Conservation (phyloP, 1,140 invertebrate genomes). For the Calephelis nemesis region DNA sequence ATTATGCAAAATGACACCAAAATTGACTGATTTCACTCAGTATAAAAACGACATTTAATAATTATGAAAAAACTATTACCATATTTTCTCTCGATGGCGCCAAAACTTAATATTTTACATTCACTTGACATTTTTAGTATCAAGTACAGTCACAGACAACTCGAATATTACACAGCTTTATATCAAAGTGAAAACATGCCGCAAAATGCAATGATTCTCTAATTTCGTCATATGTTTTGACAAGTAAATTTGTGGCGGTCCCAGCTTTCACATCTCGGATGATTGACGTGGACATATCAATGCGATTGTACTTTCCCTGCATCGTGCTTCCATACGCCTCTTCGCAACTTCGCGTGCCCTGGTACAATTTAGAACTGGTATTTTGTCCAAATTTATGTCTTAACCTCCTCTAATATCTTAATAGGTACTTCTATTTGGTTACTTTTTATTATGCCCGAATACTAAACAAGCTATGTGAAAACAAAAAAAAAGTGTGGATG, state of each 20-base stretch:
- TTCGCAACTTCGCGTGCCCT: slow-evolving; percentile 9
- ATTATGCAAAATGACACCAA: too few relatives aligned
- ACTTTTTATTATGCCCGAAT: too few relatives aligned
- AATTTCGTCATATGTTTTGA: slow-evolving; percentile 52
- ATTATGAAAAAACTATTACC: too few relatives aligned
- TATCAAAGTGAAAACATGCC: slow-evolving; percentile 7
- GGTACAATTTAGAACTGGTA: not conserved
- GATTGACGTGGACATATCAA: slow-evolving; percentile 48
- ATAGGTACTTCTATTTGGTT: too few relatives aligned
- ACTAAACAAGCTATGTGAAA: too few relatives aligned
- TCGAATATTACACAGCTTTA: not conserved
- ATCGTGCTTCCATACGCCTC: slow-evolving; percentile 15
- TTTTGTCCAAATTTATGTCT: not conserved
- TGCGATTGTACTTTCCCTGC: slow-evolving; percentile 38
- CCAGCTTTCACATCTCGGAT: slow-evolving; percentile 38
- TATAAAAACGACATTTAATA: too few relatives aligned
- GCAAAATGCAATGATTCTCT: slow-evolving; percentile 32
- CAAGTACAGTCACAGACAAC: not conserved
- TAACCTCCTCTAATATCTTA: too few relatives aligned
- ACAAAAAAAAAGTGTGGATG: too few relatives aligned
- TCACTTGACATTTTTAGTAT: too few relatives aligned
- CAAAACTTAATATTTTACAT: too few relatives aligned
- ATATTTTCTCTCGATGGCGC: not conserved
- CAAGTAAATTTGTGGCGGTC: slow-evolving; percentile 42
- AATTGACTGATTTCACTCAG: too few relatives aligned